Base-by-base conservation (phyloP, 2,888 invertebrate genomes). In the Melikaiella ostensackeni region DNA sequence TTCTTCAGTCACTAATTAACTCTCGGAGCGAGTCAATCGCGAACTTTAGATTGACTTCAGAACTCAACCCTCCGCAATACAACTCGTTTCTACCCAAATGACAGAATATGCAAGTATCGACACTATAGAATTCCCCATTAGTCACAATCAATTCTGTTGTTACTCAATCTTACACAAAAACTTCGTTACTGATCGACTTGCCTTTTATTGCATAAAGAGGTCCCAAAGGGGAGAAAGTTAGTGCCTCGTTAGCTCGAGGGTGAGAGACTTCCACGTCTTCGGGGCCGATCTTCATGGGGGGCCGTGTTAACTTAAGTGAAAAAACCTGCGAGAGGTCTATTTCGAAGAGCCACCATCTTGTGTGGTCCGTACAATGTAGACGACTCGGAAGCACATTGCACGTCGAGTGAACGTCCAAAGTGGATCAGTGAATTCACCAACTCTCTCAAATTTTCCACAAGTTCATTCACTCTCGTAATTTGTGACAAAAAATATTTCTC, bases 281-380 rank as follows among this genome's bases (percentile, higher is more conserved):
- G 78, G 75, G 76, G 78, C 75, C 75, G 75, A 79, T 87, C 86
- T 78, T 80, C 82, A 81, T 82, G 79, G 89, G 90, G 84, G 86
- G 86, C 86, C 86, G 83, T 89, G 89, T 89, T 86, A 88, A 85
- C 86, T 89, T 90, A 88, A 90, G 90, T 90, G 89, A 88, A 90
- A 87, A 88, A 86, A 88, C 79, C 90, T 80, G 87, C 88, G 80
- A 85, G 90, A 81, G 89, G 89, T 89, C 89, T 76, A 38, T 62
- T 57, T 57, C 55, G 57, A 76, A 64, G 77, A 59, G 64, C 46
- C 46, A 75, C 27, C 50, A 70, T 70, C 50, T 30, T 59, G 50
- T 46, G 64, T 66, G 57, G 59, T n/a, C 30, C 33, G 55, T 55
- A 27, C 63, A 74, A 35, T 50, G 46, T 46, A 46, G 35, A 73